These are phyloP conservation scores for Penaeus vannamei DNA, from an alignment of 1,140 invertebrate genomes.

Conservation along the genomic window DNA sequence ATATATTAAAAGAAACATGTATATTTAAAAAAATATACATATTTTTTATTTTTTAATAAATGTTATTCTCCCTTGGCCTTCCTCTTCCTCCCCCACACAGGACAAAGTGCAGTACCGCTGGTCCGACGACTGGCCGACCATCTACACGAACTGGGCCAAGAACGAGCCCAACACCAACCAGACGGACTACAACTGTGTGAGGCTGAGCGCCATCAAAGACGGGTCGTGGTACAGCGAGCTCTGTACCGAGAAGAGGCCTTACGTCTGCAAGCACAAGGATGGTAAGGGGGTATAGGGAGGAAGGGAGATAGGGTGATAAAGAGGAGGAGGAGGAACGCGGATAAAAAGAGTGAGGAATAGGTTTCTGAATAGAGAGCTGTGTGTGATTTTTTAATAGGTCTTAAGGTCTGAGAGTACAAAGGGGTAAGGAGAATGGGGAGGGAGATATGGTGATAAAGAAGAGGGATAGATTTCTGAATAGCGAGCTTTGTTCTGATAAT, in stretches of 20 bases:
- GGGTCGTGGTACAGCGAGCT: slow-evolving; percentile 28
- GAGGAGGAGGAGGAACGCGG: background rate
- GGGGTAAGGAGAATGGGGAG: background rate
- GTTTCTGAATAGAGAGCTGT: too few relatives aligned
- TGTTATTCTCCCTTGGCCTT: too few relatives aligned
- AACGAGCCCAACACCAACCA: background rate
- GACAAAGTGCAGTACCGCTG: too few relatives aligned
- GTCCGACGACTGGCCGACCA: slow-evolving; percentile 28
- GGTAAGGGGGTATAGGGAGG: slow-evolving; percentile 4
- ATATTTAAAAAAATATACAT: too few relatives aligned
- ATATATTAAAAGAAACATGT: too few relatives aligned
- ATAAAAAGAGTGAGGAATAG: too few relatives aligned
- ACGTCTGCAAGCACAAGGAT: slow-evolving; percentile 56
- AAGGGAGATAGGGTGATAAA: background rate
- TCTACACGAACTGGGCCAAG: slow-evolving; percentile 49
- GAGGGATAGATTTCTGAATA: too few relatives aligned
- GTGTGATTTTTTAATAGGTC: too few relatives aligned
- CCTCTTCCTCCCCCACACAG: too few relatives aligned
- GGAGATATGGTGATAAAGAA: background rate
- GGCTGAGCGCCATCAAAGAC: background rate
- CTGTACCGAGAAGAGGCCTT: slow-evolving; percentile 27
- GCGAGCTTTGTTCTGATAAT: too few relatives aligned
- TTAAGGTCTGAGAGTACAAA: too few relatives aligned
- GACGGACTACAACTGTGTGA: slow-evolving; percentile 25
- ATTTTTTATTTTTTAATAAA: too few relatives aligned